phyloP scores from a whole-genome alignment of 2,797 vertebrate genomes.

The Sciurus vulgaris region DNA sequence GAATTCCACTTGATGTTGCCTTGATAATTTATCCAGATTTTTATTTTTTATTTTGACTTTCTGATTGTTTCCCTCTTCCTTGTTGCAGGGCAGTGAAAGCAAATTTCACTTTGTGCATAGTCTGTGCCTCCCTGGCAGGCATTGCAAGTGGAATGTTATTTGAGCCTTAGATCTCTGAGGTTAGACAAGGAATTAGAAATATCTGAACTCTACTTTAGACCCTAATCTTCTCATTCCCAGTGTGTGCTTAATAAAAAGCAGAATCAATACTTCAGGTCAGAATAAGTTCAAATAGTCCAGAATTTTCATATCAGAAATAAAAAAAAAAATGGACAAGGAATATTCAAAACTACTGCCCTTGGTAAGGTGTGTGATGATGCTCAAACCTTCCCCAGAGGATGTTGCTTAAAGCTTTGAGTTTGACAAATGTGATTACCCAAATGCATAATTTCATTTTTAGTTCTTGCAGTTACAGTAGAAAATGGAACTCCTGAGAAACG shows the following conservation, averaged over 20 bases:
- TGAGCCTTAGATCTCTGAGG: conserved; percentile 69
- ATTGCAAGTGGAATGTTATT: conserved; percentile 45
- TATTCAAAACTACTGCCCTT: conserved; percentile 8
- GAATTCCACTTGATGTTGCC: not conserved
- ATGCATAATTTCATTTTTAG: not conserved
- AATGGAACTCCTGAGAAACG: not conserved
- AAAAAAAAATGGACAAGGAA: conserved; percentile 27
- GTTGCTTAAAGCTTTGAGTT: not conserved
- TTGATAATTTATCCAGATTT: conserved; percentile 33
- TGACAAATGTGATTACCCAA: not conserved
- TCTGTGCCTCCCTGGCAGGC: not conserved
- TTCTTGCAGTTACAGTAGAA: not conserved
- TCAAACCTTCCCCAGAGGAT: not conserved
- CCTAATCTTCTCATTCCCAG: conserved; percentile 68
- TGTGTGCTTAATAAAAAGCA: conserved; percentile 76
- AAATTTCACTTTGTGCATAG: not conserved
- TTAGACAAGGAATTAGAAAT: conserved; percentile 76
- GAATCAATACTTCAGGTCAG: conserved; percentile 73
- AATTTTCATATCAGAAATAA: conserved; percentile 56
- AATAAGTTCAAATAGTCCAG: conserved; percentile 68
- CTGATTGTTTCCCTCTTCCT: not conserved
- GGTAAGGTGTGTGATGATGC: not conserved
- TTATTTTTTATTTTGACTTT: conserved; percentile 20
- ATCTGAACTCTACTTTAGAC: conserved; percentile 61
- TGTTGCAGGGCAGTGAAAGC: conserved; percentile 9